These are phyloP conservation scores for Patella ulyssiponensis DNA, from an alignment of 2,888 invertebrate genomes.

Conservation along the genomic window DNA sequence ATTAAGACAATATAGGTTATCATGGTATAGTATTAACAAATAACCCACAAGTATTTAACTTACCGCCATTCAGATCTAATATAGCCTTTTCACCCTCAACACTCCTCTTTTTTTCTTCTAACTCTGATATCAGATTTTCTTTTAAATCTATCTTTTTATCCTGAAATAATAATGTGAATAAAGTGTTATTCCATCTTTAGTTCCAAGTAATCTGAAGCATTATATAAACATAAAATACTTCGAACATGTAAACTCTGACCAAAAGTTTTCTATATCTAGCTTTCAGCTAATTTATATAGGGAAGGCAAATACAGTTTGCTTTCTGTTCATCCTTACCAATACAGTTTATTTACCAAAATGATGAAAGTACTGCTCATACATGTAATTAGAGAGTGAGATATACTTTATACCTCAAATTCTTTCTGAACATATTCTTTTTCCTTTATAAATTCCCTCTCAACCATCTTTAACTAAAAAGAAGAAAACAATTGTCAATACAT, in stretches of 20 bases:
- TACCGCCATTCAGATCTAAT: conserved; percentile 89
- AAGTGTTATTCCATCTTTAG: background rate
- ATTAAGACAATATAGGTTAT: no score
- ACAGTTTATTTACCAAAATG: no score
- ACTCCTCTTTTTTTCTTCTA: conserved; percentile 91
- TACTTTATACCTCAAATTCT: conserved; percentile 81
- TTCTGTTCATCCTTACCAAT: no score
- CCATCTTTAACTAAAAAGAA: conserved; percentile 81
- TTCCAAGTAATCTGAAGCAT: background rate
- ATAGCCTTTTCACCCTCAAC: conserved; percentile 90
- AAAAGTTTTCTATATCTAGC: background rate
- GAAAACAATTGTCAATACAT: background rate
- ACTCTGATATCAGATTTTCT: conserved; percentile 89
- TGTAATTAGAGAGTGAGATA: no score
- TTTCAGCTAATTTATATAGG: background rate
- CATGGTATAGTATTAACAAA: no score
- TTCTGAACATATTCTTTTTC: conserved; percentile 91
- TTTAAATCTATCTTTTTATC: conserved; percentile 93
- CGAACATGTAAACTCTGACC: background rate
- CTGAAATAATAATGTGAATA: conserved; percentile 47
- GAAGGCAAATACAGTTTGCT: no score
- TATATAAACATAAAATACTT: conserved; percentile 1
- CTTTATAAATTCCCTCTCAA: conserved; percentile 87
- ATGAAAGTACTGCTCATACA: no score
- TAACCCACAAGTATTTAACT: conserved; percentile 3